Percentiles rank a stretch among this genome's conserved stretches.
phyloP scores from a whole-genome alignment of 2,888 invertebrate genomes.

The Zhuqinia jingwanae region DNA sequence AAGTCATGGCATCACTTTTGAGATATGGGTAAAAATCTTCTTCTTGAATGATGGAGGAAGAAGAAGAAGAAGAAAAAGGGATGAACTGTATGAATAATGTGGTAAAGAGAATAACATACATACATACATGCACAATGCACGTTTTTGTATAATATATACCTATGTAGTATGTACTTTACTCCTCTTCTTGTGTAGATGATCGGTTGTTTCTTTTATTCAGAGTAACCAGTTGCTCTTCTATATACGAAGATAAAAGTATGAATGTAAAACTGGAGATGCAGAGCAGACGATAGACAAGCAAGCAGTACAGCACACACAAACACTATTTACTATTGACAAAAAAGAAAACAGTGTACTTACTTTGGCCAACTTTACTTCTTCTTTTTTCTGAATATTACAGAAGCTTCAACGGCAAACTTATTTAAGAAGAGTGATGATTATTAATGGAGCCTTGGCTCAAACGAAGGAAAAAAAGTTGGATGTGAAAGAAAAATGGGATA shows the following conservation, averaged over 20 bases:
- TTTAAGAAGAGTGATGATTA: conserved; percentile 43
- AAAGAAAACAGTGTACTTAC: conserved; percentile 37
- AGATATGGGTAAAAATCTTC: conserved; percentile 16
- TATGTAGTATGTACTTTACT: conserved; percentile 1
- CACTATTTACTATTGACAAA: conserved; percentile 50
- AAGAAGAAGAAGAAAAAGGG: too few relatives aligned
- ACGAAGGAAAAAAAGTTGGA: conserved; percentile 24
- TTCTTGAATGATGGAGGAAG: conserved; percentile 19
- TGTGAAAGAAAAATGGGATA: conserved; percentile 39
- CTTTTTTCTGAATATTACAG: too few relatives aligned
- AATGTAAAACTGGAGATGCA: background rate
- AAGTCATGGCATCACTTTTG: conserved; percentile 26
- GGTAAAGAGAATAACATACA: background rate
- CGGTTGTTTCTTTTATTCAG: conserved; percentile 34
- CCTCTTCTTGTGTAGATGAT: background rate
- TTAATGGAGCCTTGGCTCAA: conserved; percentile 52
- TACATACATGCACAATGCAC: too few relatives aligned
- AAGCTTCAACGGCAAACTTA: conserved; percentile 35
- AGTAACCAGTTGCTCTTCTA: conserved; percentile 17
- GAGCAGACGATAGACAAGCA: conserved; percentile 22
- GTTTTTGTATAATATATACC: background rate
- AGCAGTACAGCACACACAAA: background rate
- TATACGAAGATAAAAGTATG: background rate
- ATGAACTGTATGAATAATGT: conserved; percentile 46
- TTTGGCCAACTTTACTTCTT: too few relatives aligned